phyloP scores from a whole-genome alignment of 2,797 vertebrate species.

The Halcyon leucocephala region DNA sequence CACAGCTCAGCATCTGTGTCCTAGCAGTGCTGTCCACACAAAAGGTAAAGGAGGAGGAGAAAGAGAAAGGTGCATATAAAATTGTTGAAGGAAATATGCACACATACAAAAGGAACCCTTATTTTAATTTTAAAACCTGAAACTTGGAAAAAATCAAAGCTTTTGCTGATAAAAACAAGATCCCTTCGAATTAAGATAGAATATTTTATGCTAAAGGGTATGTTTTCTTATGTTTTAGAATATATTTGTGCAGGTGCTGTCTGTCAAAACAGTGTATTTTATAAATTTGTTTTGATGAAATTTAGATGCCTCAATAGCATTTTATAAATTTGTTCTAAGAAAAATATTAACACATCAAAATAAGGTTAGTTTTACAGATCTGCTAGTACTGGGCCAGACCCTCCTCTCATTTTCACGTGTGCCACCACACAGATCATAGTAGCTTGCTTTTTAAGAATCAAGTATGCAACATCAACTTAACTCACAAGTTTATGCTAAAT shows the following conservation, averaged over 20 bases:
- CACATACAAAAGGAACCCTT: neutral
- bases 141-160: constrained; percentile 13
- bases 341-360: constrained; percentile 25
- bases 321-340: constrained; percentile 22
- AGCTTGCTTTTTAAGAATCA: neutral
- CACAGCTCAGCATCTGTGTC: constrained; percentile 52
- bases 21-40: constrained; percentile 14
- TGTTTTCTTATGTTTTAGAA: neutral
- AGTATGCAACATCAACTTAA: neutral
- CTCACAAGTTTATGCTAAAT: neutral
- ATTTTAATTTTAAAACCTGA: neutral
- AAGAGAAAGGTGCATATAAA: constrained; percentile 3
- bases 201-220: neutral
- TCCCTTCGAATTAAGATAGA: neutral
- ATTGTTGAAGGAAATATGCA: neutral
- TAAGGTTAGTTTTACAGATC: neutral
- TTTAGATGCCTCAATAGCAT: neutral
- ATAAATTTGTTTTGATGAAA: neutral
- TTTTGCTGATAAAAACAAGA: neutral
- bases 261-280: neutral
- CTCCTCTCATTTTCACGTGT: neutral
- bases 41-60: constrained; percentile 2
- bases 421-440: neutral
- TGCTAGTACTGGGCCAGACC: neutral
- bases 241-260: neutral